Evolutionary conservation across 2,797 vertebrate genomes (phyloP).

Genomic region (Periophthalmus magnuspinnatus): DNA sequence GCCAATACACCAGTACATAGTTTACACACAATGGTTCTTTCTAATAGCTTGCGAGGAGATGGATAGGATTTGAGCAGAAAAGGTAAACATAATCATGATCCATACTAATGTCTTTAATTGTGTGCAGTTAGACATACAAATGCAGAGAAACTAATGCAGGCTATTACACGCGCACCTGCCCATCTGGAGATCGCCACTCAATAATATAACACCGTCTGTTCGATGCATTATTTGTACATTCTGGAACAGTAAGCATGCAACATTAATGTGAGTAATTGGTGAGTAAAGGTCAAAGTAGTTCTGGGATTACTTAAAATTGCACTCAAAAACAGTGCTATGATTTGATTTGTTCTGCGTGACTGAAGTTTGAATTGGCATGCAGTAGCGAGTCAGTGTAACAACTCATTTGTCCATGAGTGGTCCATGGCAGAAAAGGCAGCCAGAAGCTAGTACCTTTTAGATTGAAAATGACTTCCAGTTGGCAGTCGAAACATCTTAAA

Average conservation of each 20-base stretch:
- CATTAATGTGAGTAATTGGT: slow-evolving; percentile 10
- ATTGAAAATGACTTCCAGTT: too few relatives aligned
- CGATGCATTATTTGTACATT: slow-evolving; percentile 18
- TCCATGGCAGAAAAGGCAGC: too few relatives aligned
- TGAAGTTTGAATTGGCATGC: neutral
- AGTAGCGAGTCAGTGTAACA: neutral
- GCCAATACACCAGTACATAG: slow-evolving; percentile 34
- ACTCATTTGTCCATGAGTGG: too few relatives aligned
- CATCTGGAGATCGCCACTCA: slow-evolving; percentile 7
- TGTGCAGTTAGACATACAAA: neutral
- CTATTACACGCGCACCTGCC: neutral
- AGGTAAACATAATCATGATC: slow-evolving; percentile 7
- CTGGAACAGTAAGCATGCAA: slow-evolving; percentile 7
- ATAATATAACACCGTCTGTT: slow-evolving; percentile 23
- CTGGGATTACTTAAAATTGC: neutral
- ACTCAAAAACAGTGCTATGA: neutral
- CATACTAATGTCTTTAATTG: slow-evolving; percentile 14
- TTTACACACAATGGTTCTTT: slow-evolving; percentile 24
- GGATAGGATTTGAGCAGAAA: slow-evolving; percentile 9
- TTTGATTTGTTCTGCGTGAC: neutral
- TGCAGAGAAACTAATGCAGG: slow-evolving; percentile 11
- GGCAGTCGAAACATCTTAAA: too few relatives aligned
- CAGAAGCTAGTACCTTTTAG: too few relatives aligned
- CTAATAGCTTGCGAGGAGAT: slow-evolving; percentile 13
- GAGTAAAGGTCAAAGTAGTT: slow-evolving; percentile 1